These are phyloP conservation scores for Apodemia mormo DNA, from an alignment of 2,888 invertebrate species.

Conservation along the genomic window DNA sequence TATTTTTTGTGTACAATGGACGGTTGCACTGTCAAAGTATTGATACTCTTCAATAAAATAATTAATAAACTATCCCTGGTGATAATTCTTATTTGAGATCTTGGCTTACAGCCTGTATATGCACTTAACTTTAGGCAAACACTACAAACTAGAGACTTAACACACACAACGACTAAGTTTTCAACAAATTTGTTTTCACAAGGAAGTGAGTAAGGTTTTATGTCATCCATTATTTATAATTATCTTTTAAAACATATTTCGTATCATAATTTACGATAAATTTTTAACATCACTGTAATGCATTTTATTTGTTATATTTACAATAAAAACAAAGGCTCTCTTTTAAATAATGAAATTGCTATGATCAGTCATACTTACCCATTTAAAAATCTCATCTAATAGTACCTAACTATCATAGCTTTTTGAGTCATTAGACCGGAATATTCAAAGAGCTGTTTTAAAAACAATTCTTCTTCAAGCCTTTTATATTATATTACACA, in stretches of 20 bases:
- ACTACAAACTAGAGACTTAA: not conserved
- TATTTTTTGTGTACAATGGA: not conserved
- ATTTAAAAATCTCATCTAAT: not conserved
- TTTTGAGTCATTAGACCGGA: not conserved
- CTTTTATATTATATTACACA: not conserved
- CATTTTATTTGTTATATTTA: not conserved
- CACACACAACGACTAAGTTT: not conserved
- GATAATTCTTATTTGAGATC: not conserved
- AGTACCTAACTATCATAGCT: not conserved
- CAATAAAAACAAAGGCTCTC: not conserved
- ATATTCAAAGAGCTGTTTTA: not conserved
- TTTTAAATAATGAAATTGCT: not conserved
- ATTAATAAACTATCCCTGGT: not conserved
- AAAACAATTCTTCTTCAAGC: not conserved
- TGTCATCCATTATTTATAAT: not conserved
- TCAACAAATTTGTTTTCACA: not conserved
- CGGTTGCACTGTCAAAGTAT: not conserved
- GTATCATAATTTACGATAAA: not conserved
- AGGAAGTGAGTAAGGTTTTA: constrained; percentile 7
- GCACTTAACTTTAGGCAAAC: no score
- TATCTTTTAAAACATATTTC: not conserved
- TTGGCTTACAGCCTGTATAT: not conserved
- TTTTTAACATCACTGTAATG: not conserved
- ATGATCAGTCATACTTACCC: not conserved
- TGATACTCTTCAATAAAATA: not conserved